These are phyloP conservation scores for Halichoerus grypus DNA, from an alignment of 2,113 vertebrate genomes.

Conservation along the genomic window DNA sequence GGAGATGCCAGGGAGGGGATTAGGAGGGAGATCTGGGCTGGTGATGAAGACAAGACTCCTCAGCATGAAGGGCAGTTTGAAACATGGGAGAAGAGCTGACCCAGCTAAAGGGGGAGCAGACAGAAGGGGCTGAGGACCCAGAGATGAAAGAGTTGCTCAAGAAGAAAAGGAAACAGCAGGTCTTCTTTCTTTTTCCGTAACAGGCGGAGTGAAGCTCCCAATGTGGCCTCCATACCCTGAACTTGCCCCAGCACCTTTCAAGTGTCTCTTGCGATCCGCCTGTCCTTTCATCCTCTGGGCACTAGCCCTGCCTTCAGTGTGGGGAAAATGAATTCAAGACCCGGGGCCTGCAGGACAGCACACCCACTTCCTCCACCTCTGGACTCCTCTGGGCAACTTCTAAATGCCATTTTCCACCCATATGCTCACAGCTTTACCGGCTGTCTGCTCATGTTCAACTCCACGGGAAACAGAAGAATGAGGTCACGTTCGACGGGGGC, in stretches of 20 bases:
- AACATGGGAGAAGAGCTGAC: background rate
- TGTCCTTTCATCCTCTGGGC: background rate
- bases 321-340: constrained; percentile 12
- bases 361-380: background rate
- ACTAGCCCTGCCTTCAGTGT: background rate
- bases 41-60: background rate
- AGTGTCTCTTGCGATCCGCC: background rate
- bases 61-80: background rate
- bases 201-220: background rate
- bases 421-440: background rate
- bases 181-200: background rate
- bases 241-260: background rate
- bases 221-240: background rate
- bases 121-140: background rate
- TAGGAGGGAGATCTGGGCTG: background rate
- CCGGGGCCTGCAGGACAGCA: rapidly evolving
- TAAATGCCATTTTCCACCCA: background rate
- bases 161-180: background rate
- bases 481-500: background rate
- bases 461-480: background rate
- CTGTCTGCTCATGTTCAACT: background rate
- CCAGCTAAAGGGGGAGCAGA: background rate
- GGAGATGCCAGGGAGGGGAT: rapidly evolving
- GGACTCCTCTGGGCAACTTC: background rate
- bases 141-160: background rate